Evolutionary conservation across 2,888 invertebrate genomes (phyloP), one percentile per base, ranked within the genome.

Genomic region (Galerucella nymphaeae): DNA sequence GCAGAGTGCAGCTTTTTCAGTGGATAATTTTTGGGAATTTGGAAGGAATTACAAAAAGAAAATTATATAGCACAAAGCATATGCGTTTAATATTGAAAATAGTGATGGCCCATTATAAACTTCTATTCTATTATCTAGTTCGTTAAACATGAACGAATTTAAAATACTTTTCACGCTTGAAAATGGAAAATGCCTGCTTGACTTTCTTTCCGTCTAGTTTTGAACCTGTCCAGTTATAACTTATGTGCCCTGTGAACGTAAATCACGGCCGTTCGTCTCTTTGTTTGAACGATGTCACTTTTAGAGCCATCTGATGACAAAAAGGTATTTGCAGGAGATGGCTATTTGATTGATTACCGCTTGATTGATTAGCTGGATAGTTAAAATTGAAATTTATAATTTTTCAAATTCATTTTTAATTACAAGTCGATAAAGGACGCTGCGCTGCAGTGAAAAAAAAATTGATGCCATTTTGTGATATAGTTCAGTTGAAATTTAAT

Each of bases 311-410:
- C 65, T 65, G 65, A 53, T 42, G 65, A 65, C 65, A 53, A 65
- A 65, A 65, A 65, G 53, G 65, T 65, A 65, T 65, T 65, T 65
- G 16, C 65, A 53, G 38, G 65, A 65, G 41, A 65, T 53, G 38
- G 38, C 65, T 11, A 5, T 48, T 30, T 65, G 65, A 65, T 65
- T 65, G 53, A 65, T 53, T 55, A 38, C 65, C 38, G 13, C 3
- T 16, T 65, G 53, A 65, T 53, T 65, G 53, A 65, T 65, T 18
- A 30, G 14, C 11, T 11, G 23, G 50, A 23, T 65, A 11, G 23
- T 53, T 53, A 45, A 48, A 64, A 64, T 64, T 4, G 38, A 53
- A 53, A 30, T 30, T 41, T 30, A n/a, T 53, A 16, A 65, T 64
- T 18, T 48, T 50, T n/a, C 45, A 23, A 64, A 64, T 50, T 18